phyloP scores from a whole-genome alignment of 2,113 vertebrate genomes.

The Nycticebus coucang region DNA sequence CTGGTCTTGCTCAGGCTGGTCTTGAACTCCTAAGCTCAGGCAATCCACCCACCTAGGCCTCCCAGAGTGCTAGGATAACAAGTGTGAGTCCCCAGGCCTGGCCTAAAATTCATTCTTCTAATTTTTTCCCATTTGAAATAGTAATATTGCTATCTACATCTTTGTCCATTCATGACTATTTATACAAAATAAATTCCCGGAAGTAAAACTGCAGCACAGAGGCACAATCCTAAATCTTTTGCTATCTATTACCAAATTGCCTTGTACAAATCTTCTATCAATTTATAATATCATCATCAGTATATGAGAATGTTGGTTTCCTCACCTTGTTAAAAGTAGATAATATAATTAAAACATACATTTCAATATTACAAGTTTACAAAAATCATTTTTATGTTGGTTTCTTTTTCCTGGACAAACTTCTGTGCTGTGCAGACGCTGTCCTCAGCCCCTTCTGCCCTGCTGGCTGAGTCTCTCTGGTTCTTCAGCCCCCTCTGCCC shows the following conservation, averaged over 20 bases:
- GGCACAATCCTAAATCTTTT: neutral
- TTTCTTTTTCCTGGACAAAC: neutral
- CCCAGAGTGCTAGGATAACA: no score
- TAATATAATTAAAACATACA: neutral
- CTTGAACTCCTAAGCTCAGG: no score
- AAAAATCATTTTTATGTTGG: neutral
- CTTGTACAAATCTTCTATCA: neutral
- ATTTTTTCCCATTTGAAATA: neutral
- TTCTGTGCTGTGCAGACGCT: neutral
- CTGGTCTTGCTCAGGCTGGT: no score
- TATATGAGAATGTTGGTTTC: neutral
- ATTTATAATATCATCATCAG: neutral
- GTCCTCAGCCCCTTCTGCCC: neutral
- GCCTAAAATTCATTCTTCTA: neutral
- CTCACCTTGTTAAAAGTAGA: neutral
- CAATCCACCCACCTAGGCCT: no score
- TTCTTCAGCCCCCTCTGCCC: neutral
- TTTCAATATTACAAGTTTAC: neutral
- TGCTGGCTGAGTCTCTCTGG: no score
- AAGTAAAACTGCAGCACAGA: constrained; percentile 38
- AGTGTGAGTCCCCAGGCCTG: no score
- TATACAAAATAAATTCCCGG: neutral
- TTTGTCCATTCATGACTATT: neutral
- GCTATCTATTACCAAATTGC: neutral
- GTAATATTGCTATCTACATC: neutral